Conservation (phyloP, 2,113 vertebrate genomes). For the Ictalurus furcatus region DNA sequence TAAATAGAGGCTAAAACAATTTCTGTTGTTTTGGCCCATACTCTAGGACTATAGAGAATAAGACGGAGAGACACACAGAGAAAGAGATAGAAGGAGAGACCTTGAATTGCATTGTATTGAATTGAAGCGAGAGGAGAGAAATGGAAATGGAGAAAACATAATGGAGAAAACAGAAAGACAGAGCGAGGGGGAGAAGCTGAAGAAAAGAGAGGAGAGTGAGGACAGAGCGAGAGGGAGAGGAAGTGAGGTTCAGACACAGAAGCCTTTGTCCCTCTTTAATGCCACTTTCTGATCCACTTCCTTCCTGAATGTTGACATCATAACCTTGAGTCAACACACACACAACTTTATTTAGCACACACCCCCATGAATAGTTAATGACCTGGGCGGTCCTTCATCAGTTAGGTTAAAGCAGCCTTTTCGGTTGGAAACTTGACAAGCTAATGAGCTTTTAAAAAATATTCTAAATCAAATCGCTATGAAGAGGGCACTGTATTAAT, state of each 20-base stretch:
- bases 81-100: background rate
- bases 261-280: background rate
- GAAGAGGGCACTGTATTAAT: background rate
- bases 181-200: background rate
- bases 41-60: background rate
- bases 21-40: background rate
- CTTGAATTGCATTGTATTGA: background rate
- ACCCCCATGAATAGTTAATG: constrained; percentile 3
- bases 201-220: background rate
- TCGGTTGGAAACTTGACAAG: background rate
- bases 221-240: background rate
- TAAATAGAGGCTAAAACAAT: constrained; percentile 17
- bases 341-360: background rate
- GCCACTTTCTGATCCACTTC: background rate
- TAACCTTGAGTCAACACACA: background rate
- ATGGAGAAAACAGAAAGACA: background rate
- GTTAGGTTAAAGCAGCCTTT: background rate
- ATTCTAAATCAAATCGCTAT: background rate
- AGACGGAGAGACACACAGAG: background rate
- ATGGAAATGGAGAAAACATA: background rate
- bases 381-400: background rate
- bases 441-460: background rate
- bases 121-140: background rate
- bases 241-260: background rate
- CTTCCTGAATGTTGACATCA: constrained; percentile 34